Conservation (phyloP, 2,888 invertebrate species). For the Eristalinus aeneus region DNA sequence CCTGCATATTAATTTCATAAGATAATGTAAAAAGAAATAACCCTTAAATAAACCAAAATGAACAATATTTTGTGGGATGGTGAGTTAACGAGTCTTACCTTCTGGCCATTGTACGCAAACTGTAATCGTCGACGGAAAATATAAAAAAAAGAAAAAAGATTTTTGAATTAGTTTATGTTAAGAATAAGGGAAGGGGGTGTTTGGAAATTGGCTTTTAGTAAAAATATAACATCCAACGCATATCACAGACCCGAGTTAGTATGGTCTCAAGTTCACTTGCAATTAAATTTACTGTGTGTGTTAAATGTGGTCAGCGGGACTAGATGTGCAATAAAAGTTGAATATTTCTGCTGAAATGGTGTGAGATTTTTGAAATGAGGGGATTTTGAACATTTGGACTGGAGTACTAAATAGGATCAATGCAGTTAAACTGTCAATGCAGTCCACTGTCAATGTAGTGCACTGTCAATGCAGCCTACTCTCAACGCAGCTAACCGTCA, state of each 20-base stretch:
- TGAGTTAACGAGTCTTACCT: constrained; percentile 83
- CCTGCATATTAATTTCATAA: constrained; percentile 38
- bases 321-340: not conserved
- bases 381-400: not conserved
- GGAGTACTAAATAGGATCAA: too few species aligned
- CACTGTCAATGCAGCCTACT: too few species aligned
- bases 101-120: constrained; percentile 96
- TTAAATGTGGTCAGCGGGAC: not conserved
- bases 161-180: constrained; percentile 23
- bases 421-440: too few species aligned
- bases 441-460: too few species aligned
- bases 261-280: constrained; percentile 31
- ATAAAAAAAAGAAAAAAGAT: constrained; percentile 42
- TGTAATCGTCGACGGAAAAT: constrained; percentile 78
- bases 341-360: not conserved
- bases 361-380: not conserved
- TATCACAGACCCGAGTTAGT: constrained; percentile 22
- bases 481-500: too few species aligned
- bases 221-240: constrained; percentile 38
- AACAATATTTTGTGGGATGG: not conserved
- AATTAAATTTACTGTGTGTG: constrained; percentile 9
- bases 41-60: constrained; percentile 32
- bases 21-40: constrained; percentile 29
- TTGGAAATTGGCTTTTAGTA: not conserved
- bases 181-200: not conserved